These are phyloP conservation scores for Cinclus mexicanus DNA, from an alignment of 2,113 vertebrate species.

Conservation along the genomic window DNA sequence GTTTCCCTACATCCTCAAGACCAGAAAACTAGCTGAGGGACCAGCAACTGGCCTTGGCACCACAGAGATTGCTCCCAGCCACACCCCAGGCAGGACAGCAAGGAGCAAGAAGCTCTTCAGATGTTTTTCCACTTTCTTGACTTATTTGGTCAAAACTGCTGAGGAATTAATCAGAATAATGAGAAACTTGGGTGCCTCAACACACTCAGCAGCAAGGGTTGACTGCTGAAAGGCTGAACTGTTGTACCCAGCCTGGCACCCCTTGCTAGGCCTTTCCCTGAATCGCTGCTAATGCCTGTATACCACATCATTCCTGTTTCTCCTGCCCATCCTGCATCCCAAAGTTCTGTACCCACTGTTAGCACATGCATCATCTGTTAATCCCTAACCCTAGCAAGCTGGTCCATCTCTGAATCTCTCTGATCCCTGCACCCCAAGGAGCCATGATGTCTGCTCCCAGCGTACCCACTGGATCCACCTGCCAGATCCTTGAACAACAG, in stretches of 20 bases:
- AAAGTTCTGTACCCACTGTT: neutral
- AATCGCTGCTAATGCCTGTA: fast-evolving
- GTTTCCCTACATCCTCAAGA: neutral
- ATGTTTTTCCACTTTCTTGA: slow-evolving; percentile 26
- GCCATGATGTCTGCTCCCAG: neutral
- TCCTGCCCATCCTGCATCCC: neutral
- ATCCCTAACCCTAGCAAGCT: neutral
- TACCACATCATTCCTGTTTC: neutral
- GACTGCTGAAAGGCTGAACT: neutral
- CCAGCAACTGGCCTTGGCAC: neutral
- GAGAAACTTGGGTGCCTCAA: neutral
- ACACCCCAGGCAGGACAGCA: neutral
- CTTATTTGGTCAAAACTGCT: slow-evolving; percentile 63
- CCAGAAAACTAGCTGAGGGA: neutral
- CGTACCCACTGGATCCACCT: fast-evolving
- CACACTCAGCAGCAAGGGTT: neutral
- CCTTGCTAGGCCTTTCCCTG: neutral
- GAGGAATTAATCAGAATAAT: slow-evolving; percentile 11
- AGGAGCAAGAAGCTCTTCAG: neutral
- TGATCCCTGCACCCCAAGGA: neutral
- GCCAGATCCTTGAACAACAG: neutral
- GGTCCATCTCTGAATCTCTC: neutral
- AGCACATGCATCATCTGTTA: neutral
- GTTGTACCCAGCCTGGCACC: neutral
- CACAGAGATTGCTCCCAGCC: neutral